Evolutionary conservation across 2,888 invertebrate species (phyloP).

Genomic region (Geotrupes spiniger): DNA sequence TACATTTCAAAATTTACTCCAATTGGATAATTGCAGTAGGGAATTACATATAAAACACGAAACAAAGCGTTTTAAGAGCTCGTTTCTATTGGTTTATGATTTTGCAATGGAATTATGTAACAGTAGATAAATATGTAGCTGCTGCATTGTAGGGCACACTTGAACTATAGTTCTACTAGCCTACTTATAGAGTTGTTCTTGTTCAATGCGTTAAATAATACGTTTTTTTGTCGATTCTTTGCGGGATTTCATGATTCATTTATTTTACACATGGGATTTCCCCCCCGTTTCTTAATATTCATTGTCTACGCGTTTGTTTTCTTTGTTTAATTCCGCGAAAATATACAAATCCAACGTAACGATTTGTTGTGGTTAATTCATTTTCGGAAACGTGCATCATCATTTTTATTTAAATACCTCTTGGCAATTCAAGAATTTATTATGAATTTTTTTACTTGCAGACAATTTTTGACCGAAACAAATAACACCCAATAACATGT

Average conservation of each 20-base stretch:
- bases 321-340: no score
- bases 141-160: slow-evolving; percentile 30
- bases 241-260: slow-evolving; percentile 20
- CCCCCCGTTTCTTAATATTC: no score
- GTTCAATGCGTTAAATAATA: slow-evolving; percentile 16
- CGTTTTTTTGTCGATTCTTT: no score
- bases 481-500: no score
- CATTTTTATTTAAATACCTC: no score
- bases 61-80: slow-evolving; percentile 8
- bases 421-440: no score
- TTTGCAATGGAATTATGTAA: slow-evolving; percentile 35
- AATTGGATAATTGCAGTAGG: background rate
- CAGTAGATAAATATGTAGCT: slow-evolving; percentile 26
- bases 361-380: no score
- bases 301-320: no score
- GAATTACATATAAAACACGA: background rate
- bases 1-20: slow-evolving; percentile 1
- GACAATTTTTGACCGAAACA: no score
- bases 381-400: no score
- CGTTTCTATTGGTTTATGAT: slow-evolving; percentile 28
- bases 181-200: slow-evolving; percentile 38
- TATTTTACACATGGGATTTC: slow-evolving; percentile 17
- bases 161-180: slow-evolving; percentile 45
- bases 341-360: no score
- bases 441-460: no score